Evolutionary conservation across 30 jellyfish, hydroid and myxozoan genomes (phyloP).

Genomic region (Clytia hemisphaerica): DNA sequence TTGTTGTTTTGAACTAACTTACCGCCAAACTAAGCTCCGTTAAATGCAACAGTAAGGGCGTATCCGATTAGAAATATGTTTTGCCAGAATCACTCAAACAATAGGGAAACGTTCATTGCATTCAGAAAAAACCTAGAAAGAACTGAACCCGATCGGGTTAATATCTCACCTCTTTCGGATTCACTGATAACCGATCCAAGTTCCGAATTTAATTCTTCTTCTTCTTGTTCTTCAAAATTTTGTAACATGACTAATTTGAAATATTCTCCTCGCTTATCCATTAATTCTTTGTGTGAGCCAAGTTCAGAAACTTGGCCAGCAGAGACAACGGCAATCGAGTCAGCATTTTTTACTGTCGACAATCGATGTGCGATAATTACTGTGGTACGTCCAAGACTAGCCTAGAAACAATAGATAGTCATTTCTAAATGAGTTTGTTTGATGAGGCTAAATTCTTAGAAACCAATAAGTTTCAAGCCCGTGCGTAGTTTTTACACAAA

Average conservation of each 20-base stretch:
- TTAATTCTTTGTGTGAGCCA: constrained; percentile 85
- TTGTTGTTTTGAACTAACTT: too few species aligned
- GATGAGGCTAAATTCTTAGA: too few species aligned
- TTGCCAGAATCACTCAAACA: too few species aligned
- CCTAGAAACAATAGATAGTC: constrained; percentile 51
- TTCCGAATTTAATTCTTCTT: neutral
- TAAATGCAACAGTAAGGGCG: too few species aligned
- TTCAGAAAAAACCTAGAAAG: too few species aligned
- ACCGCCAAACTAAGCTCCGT: too few species aligned
- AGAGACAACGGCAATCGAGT: constrained; percentile 73
- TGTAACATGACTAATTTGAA: constrained; percentile 88
- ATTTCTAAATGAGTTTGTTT: too few species aligned
- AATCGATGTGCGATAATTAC: constrained; percentile 92
- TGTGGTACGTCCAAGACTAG: constrained; percentile 96
- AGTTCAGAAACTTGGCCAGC: constrained; percentile 77
- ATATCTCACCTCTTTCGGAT: neutral
- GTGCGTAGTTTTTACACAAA: too few species aligned
- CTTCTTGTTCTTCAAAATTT: constrained; percentile 47
- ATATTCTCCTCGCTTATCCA: constrained; percentile 78
- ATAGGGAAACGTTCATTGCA: too few species aligned
- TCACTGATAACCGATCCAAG: neutral
- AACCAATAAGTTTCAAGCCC: too few species aligned
- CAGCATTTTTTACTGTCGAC: constrained; percentile 91
- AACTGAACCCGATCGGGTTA: too few species aligned
- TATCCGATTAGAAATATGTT: too few species aligned